phyloP scores from a whole-genome alignment of 2,797 vertebrate genomes.

The Sphaeramia orbicularis region DNA sequence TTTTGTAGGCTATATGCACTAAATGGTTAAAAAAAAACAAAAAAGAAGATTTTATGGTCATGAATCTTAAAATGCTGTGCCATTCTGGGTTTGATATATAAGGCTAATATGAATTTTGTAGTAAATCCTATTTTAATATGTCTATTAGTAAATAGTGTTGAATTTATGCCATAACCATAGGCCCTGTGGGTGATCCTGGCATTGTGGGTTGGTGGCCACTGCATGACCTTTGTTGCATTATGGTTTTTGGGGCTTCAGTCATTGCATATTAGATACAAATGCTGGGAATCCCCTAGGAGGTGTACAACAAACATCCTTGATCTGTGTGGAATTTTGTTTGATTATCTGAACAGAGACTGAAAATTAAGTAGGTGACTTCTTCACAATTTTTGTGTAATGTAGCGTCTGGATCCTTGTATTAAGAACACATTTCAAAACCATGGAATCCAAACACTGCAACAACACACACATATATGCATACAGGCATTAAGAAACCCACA shows the following conservation, averaged over 20 bases:
- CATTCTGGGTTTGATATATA: not conserved
- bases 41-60: not conserved
- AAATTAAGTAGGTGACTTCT: slow-evolving; percentile 59
- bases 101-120: not conserved
- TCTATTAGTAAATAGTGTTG: not conserved
- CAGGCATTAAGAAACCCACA: slow-evolving; percentile 70
- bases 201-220: slow-evolving; percentile 13
- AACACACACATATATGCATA: slow-evolving; percentile 32
- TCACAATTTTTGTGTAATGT: slow-evolving; percentile 50
- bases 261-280: slow-evolving; percentile 27
- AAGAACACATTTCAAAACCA: not conserved
- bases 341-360: slow-evolving; percentile 47
- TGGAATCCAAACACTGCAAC: not conserved
- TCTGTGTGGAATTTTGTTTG: slow-evolving; percentile 34
- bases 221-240: slow-evolving; percentile 4
- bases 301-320: slow-evolving; percentile 48
- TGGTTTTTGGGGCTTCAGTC: slow-evolving; percentile 22
- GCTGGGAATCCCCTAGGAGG: slow-evolving; percentile 41
- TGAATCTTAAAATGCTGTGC: not conserved
- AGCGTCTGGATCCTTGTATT: slow-evolving; percentile 48
- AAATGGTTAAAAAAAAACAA: too few relatives aligned
- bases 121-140: not conserved
- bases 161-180: not conserved
- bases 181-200: slow-evolving; percentile 4
- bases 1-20: not conserved